A percentile compares a stretch with the other conserved stretches of the same genome.
phyloP scores from a whole-genome alignment of 2,797 vertebrate genomes.

The Channallabes apus region DNA sequence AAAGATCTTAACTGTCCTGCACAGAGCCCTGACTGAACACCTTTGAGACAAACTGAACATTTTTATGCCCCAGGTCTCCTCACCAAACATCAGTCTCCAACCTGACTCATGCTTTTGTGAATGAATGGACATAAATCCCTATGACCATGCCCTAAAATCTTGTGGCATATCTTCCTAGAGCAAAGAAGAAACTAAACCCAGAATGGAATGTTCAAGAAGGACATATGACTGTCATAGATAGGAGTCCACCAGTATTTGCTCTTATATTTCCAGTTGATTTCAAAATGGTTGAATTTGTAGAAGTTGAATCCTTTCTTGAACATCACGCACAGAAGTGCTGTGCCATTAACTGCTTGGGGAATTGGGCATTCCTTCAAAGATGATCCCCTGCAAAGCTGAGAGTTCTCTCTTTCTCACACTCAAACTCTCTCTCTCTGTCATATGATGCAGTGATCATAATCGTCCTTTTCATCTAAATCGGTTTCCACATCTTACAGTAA shows the following conservation, averaged over 20 bases:
- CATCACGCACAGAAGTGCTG: not conserved
- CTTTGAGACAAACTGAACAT: not conserved
- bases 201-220: not conserved
- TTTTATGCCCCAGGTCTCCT: not conserved
- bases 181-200: not conserved
- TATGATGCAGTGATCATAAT: constrained; percentile 10
- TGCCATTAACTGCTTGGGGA: constrained; percentile 1
- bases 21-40: not conserved
- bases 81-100: not conserved
- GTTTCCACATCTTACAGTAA: constrained; percentile 43
- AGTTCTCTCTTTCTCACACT: not conserved
- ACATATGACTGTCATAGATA: not conserved
- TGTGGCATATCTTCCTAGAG: not conserved
- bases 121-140: not conserved
- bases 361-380: not conserved
- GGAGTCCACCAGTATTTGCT: not conserved
- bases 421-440: not conserved
- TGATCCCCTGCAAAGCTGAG: not conserved
- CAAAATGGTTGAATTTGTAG: not conserved
- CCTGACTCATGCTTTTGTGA: not conserved
- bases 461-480: constrained; percentile 42
- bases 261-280: not conserved
- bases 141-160: not conserved
- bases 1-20: not conserved
- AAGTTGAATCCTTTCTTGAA: not conserved